These are phyloP conservation scores for Marmota monax DNA, from an alignment of 2,113 vertebrate species.

Conservation along the genomic window DNA sequence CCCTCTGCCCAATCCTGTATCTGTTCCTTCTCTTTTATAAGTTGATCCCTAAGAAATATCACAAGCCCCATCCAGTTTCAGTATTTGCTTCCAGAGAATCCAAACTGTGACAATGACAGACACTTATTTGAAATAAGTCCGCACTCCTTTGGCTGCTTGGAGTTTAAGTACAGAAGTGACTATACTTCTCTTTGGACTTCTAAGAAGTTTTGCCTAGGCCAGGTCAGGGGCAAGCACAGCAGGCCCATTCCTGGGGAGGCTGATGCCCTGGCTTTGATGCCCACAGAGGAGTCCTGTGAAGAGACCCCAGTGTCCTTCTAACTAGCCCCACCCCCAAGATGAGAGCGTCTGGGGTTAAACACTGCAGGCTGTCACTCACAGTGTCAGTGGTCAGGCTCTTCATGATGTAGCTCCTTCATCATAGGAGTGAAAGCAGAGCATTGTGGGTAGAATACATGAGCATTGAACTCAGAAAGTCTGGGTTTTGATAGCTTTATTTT, in stretches of 20 bases:
- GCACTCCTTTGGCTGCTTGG: background rate
- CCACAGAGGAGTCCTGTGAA: background rate
- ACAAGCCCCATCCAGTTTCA: no score
- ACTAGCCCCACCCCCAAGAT: background rate
- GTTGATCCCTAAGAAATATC: background rate
- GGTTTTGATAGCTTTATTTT: background rate
- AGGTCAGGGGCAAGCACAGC: background rate
- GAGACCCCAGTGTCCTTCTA: background rate
- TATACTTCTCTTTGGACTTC: background rate
- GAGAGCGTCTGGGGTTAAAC: background rate
- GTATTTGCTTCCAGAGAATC: background rate
- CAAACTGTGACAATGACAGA: background rate
- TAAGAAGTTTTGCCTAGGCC: background rate
- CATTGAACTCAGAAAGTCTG: background rate
- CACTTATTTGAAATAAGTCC: background rate
- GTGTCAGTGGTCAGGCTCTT: background rate
- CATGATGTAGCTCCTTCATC: background rate
- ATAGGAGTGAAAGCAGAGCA: background rate
- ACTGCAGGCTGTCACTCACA: background rate
- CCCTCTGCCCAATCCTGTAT: background rate
- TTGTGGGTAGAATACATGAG: background rate
- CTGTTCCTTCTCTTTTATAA: background rate
- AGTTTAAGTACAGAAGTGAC: background rate
- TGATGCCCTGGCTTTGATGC: background rate
- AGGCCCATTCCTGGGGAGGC: background rate